Conservation (phyloP, 2,888 invertebrate species). For the Limnephilus rhombicus region DNA sequence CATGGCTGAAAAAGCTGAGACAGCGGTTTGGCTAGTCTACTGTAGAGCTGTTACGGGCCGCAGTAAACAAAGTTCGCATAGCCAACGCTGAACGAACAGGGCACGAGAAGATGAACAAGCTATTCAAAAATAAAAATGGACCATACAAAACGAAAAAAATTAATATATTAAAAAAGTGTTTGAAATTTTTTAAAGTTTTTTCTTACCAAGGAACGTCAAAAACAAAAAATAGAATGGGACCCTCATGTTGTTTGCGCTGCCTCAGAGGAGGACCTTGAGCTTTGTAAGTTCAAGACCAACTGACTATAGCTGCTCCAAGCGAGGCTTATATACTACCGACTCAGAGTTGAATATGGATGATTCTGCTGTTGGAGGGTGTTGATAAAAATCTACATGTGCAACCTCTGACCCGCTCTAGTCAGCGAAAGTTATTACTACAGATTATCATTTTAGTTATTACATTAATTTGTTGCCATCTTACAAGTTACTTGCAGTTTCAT, state of each 20-base stretch:
- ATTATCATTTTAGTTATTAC: background rate
- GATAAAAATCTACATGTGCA: background rate
- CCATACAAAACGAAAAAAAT: background rate
- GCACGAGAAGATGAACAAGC: too few relatives aligned
- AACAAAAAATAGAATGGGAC: slow-evolving; percentile 50
- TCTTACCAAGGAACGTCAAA: slow-evolving; percentile 56
- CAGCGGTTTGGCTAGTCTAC: too few relatives aligned
- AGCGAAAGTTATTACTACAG: background rate
- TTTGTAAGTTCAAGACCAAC: background rate
- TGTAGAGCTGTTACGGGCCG: too few relatives aligned
- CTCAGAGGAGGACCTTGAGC: slow-evolving; percentile 42
- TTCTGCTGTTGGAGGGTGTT: background rate
- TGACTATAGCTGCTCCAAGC: background rate
- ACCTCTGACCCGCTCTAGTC: background rate
- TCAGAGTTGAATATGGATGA: background rate
- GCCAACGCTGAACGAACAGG: too few relatives aligned
- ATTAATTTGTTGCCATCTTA: background rate
- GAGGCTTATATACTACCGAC: background rate
- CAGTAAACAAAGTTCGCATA: too few relatives aligned
- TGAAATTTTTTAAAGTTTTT: too few relatives aligned
- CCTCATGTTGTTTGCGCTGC: slow-evolving; percentile 60
- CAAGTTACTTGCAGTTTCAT: background rate
- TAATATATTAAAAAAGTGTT: too few relatives aligned
- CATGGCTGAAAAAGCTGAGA: too few relatives aligned
- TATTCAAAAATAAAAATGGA: background rate